Base-by-base conservation (phyloP, 2,113 vertebrate genomes). In the Rhinoderma darwinii region DNA sequence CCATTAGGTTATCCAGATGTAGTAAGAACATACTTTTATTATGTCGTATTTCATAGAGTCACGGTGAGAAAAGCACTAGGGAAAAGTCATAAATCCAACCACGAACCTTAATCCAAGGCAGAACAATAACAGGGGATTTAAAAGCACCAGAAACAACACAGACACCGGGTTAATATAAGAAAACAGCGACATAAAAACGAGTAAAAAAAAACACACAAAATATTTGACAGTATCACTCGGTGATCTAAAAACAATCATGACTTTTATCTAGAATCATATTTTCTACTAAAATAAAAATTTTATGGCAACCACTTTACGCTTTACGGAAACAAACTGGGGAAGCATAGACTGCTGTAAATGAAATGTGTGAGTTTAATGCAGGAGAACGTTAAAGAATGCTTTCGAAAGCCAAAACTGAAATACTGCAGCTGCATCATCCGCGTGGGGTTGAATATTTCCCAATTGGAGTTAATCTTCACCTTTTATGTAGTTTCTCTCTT, bases 191-290 rank as follows among this genome's bases (percentile, higher is more conserved):
- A 80, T 59, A 61, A 80, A 80, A 80, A 50, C 27, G 1, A 47
- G 27, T 20, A 56, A 32, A 51, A 47, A 8, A 27, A 68, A n/a
- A 37, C 77, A 59, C 77, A 61, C 35, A 72, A 72, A 72, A 41
- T 20, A 2, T 41, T 25, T 72, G 35, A 56, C 32, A 61, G 10
- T n/a, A 59, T 79, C 47, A 54, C 54, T 7, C 30, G 32, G 32
- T 14, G 27, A 81, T 66, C 79, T 44, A 44, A 44, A 66, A 63
- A 82, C 56, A 63, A 82, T 82, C 54, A 43, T 0, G 35, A 41
- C 51, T 82, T 82, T 61, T 82, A 82, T 82, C 61, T 30, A 59
- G n/a, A 82, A 27, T 30, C 56, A 27, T 82, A 63, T 82, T 41
- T 63, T 63, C 14, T 27, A 44, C 0, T 1, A 4, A 66, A 32